Percentiles rank a stretch among this genome's conserved stretches.
These are phyloP conservation scores for Osmerus mordax DNA, from an alignment of 2,113 vertebrate species.

Conservation along the genomic window DNA sequence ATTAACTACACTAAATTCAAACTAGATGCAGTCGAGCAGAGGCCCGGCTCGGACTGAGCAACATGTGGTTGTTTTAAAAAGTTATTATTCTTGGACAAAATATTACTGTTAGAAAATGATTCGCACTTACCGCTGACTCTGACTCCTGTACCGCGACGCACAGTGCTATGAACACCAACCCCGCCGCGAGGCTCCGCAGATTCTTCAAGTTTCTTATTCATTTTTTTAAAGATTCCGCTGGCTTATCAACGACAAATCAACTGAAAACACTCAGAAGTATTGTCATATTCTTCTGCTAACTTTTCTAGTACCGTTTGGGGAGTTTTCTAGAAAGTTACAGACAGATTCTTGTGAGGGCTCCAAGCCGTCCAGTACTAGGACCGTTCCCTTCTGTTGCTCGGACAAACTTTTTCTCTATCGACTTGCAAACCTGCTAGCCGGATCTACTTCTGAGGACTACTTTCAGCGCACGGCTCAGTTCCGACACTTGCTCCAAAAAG, in stretches of 20 bases:
- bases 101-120: slow-evolving; percentile 2
- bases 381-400: slow-evolving; percentile 64
- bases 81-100: not conserved
- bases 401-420: slow-evolving; percentile 62
- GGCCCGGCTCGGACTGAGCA: slow-evolving; percentile 20
- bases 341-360: slow-evolving; percentile 35
- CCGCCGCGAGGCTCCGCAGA: slow-evolving; percentile 50
- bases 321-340: slow-evolving; percentile 8
- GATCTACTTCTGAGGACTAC: slow-evolving; percentile 59
- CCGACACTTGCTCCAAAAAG: slow-evolving; percentile 10
- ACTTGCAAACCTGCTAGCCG: slow-evolving; percentile 66
- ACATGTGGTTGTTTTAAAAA: slow-evolving; percentile 2
- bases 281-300: slow-evolving; percentile 59
- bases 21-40: slow-evolving; percentile 15
- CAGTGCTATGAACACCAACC: slow-evolving; percentile 60
- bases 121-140: slow-evolving; percentile 70
- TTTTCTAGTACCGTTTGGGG: slow-evolving; percentile 15
- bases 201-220: slow-evolving; percentile 59
- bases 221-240: slow-evolving; percentile 61
- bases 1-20: slow-evolving; percentile 57
- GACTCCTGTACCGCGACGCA: slow-evolving; percentile 57
- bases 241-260: slow-evolving; percentile 48
- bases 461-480: slow-evolving; percentile 34
- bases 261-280: slow-evolving; percentile 29
- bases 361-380: slow-evolving; percentile 54